Conservation (phyloP, 2,888 invertebrate genomes). For the Halictus ligatus region DNA sequence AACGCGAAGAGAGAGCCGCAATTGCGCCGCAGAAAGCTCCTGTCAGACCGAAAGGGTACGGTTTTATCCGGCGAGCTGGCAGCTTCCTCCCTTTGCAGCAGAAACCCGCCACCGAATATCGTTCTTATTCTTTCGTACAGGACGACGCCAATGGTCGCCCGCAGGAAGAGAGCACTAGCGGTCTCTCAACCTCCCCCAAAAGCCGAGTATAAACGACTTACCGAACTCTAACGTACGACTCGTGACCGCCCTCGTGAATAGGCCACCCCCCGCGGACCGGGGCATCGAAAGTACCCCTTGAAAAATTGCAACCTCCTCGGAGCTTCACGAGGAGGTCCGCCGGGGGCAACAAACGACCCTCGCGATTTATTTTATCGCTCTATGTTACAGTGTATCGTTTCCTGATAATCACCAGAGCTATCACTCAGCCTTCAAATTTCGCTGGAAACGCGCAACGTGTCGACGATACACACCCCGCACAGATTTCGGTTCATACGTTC, state of each 20-base stretch:
- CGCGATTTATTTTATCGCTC: conserved; percentile 59
- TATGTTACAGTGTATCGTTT: conserved; percentile 48
- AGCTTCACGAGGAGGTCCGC: conserved; percentile 50
- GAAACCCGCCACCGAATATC: conserved; percentile 60
- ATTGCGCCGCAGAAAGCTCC: conserved; percentile 64
- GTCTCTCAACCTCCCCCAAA: conserved; percentile 41
- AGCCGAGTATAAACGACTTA: conserved; percentile 70
- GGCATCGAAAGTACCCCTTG: conserved; percentile 55
- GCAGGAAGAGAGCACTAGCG: conserved; percentile 56
- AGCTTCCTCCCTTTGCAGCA: conserved; percentile 53
- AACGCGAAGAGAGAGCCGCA: conserved; percentile 54
- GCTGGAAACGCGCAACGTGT: neutral
- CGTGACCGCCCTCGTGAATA: conserved; percentile 65
- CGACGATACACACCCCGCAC: neutral
- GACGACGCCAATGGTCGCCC: conserved; percentile 59
- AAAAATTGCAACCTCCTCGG: conserved; percentile 67
- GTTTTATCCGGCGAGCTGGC: conserved; percentile 55
- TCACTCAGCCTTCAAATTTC: conserved; percentile 6
- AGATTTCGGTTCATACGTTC: neutral
- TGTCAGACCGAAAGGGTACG: conserved; percentile 56
- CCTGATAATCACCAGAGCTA: conserved; percentile 27
- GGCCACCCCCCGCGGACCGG: conserved; percentile 56
- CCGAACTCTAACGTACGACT: conserved; percentile 69
- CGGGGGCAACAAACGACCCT: conserved; percentile 57
- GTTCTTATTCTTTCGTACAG: conserved; percentile 64